Base-by-base conservation (phyloP, 2,888 invertebrate genomes). In the Torymus auratus region DNA sequence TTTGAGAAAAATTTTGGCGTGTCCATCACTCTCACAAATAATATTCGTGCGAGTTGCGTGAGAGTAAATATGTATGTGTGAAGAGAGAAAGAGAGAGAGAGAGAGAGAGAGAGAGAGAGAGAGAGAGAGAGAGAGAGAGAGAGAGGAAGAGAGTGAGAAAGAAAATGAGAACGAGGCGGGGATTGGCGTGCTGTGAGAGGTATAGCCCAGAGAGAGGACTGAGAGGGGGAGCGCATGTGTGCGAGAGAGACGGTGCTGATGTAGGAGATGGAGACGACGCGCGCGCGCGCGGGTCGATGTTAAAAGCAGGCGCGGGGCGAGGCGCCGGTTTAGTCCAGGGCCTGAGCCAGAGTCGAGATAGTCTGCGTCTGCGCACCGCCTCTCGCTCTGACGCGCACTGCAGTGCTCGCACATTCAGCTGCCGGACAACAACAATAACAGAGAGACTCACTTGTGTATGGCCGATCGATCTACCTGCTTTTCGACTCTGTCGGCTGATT, bases 201-300 rank as follows among this genome's bases (percentile, higher is more conserved):
- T 41, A 41, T 41, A 41, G 41, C 41, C 41, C 52, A n/a, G 60
- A 71, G 60, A 72, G 52, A 53, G 11, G 13, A 41, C 5, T 41
- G 41, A 41, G 65, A 55, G 71, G 41, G 56, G 62, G 60, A 75
- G 55, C 41, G n/a, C 28, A 41, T 41, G 41, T 41, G 41, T n/a
- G 52, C 73, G n/a, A 17, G 60, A 56, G 20, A 71, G 53, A 58
- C 50, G 65, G 64, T 15, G 23, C 52, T 28, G n/a, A n/a, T n/a
- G 17, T 17, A 15, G 11, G 13, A 41, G 41, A 41, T 7, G 17
- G 82, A 80, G 82, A 84, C 85, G 82, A 78, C 71, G 68, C 61
- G 80, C 70, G 80, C 80, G 83, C 76, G 84, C 83, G 84, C 86
- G 84, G 88, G 85, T 88, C 88, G 88, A 88, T 88, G 87, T 86